Evolutionary conservation across 2,888 invertebrate species (phyloP).

Genomic region (Choristoneura rosaceana): DNA sequence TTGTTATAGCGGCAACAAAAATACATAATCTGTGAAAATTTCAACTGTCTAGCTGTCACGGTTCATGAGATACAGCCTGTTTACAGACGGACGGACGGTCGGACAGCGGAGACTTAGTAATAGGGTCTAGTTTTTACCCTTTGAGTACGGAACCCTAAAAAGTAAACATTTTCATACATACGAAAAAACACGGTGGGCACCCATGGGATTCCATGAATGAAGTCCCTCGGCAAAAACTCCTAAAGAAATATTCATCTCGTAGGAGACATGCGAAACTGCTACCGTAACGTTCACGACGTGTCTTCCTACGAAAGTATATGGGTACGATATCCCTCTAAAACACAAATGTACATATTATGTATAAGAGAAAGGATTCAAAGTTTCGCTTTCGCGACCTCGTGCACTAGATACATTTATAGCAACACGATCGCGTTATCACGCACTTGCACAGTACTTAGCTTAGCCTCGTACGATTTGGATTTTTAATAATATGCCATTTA

Average conservation of each 20-base stretch:
- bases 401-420: constrained; percentile 27
- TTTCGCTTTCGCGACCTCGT: constrained; percentile 31
- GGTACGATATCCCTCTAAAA: constrained; percentile 14
- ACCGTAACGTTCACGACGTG: constrained; percentile 2
- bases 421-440: constrained; percentile 17
- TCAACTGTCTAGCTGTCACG: no score
- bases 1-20: no score
- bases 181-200: not conserved
- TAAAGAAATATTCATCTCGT: constrained; percentile 3
- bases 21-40: no score
- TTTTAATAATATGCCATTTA: constrained; percentile 28
- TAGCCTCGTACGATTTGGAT: not conserved
- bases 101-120: no score
- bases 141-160: no score
- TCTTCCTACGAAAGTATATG: not conserved
- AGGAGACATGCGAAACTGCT: constrained; percentile 9
- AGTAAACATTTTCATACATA: not conserved
- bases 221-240: not conserved
- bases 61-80: no score
- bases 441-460: constrained; percentile 19
- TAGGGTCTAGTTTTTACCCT: no score
- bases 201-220: not conserved
- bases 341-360: constrained; percentile 19
- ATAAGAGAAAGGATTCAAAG: constrained; percentile 33
- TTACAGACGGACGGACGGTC: no score